Percentiles rank a stretch among this genome's conserved stretches.
Evolutionary conservation across 2,797 vertebrate species (phyloP).

Genomic region (Peromyscus eremicus): DNA sequence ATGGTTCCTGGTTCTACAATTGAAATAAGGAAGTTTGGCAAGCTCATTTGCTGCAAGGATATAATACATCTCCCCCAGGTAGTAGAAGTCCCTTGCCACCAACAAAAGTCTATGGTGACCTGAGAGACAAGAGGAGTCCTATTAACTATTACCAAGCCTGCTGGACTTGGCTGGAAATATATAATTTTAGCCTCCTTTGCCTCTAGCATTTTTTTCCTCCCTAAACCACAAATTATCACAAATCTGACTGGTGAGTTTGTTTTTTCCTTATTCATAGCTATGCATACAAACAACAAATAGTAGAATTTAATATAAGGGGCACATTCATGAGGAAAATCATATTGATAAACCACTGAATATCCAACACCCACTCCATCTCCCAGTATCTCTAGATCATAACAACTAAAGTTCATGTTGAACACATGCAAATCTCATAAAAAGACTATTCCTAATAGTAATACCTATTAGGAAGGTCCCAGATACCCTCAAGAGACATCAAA

Average conservation of each 20-base stretch:
- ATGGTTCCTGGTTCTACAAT: neutral
- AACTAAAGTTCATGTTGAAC: conserved; percentile 58
- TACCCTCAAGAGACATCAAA: conserved; percentile 4
- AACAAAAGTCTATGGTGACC: neutral
- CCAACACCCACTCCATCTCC: neutral
- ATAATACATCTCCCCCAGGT: neutral
- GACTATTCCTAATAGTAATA: neutral
- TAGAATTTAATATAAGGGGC: neutral
- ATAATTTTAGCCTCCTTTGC: neutral
- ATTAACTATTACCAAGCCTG: neutral
- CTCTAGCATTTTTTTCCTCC: neutral
- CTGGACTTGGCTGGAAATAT: neutral
- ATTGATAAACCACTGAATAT: neutral
- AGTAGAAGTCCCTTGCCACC: neutral
- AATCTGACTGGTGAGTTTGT: neutral
- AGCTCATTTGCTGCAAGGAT: neutral
- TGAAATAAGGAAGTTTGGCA: neutral
- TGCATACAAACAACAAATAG: neutral
- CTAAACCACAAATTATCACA: neutral
- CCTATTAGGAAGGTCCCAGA: neutral
- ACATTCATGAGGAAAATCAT: neutral
- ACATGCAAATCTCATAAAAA: conserved; percentile 30
- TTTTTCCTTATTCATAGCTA: neutral
- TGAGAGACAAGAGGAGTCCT: neutral
- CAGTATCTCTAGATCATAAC: neutral